Base-by-base conservation (phyloP, 1,140 invertebrate species). In the Drosophila sturtevanti region DNA sequence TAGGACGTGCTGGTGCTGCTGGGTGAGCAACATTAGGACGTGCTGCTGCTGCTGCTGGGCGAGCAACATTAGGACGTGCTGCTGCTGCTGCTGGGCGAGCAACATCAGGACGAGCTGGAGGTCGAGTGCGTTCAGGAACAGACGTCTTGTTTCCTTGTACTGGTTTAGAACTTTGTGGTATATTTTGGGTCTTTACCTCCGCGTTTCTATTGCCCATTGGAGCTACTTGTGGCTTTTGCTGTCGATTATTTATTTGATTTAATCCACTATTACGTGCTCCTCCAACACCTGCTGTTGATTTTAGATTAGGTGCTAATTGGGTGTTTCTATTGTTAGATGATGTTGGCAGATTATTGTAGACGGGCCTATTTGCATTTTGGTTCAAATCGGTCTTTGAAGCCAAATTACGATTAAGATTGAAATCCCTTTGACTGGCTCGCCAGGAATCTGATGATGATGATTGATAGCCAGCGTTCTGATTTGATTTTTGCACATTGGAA, bases 351-450 rank as follows among this genome's bases (percentile, higher is more conserved):
- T 56, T 56, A 6, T 56, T 56, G 54, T 12, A 56, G 4, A 14
- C 16, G 0, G 27, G n/a, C 12, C 31, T 35, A 2, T 18, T 31
- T 56, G n/a, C 14, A 56, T 35, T 35, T 11, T 31, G 54, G 5
- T 34, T 56, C 5, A 9, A 48, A 6, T 31, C 7, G 2, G 21
- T 14, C 10, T 51, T 51, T 6, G 44, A 21, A 6, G 4, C 21
- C 44, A 21, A 9, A 18, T 56, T 56, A 14, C 54, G 54, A 18
- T 56, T 56, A 27, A 27, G 27, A 11, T 35, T 56, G 12, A 16
- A 56, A 14, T 56, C 31, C 54, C 31, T 56, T 56, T 56, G 54
- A 18, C 24, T 34, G 31, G 54, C 16, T 18, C 31, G 27, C 54
- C 54, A 56, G 9, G 41, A 21, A 24, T 56, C 54, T 11, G 51